Base-by-base conservation (phyloP, 2,113 vertebrate genomes). In the Mixornis gularis region DNA sequence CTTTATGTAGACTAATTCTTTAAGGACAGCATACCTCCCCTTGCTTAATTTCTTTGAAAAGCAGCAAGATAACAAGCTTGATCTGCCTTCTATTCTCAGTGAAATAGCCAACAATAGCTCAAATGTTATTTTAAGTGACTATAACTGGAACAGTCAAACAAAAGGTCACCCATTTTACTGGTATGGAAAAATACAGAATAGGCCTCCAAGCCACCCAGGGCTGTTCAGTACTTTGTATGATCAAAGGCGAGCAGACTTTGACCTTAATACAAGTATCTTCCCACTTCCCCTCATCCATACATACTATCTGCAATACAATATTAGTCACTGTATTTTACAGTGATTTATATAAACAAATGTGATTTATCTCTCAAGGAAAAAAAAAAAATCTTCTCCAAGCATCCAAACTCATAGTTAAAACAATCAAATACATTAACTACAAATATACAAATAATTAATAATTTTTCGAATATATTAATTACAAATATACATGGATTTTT, bases 151-250 rank as follows among this genome's bases (percentile, higher is more conserved):
- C 95, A 93, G 89, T 89, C 89, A 93, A 71, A 94, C 73, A 85
- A 95, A 95, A 94, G 89, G 91, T 95, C 92, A 96, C 95, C 92
- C 77, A 95, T 82, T 95, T 95, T 89, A 79, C 91, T 76, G 89
- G 59, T 56, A 73, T 89, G 92, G 94, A 96, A 96, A 96, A 96
- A 93, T 66, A 94, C 92, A 94, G 55, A 19, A 82, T 11, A 77
- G 87, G 78, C 66, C 71, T 81, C 38, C 66, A 27, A 49, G 41
- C 32, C 62, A 87, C 24, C 53, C 70, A 81, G 49, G 58, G 55
- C 43, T 87, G 34, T 72, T 93, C 86, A 55, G 70, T 52, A 60
- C 30, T 81, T 78, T 64, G n/a, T 17, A 53, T 46, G 32, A 89
- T 89, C 86, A 89, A 76, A 92, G 40, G 21, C 8, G 0, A 73